phyloP scores from a whole-genome alignment of 2,888 invertebrate genomes.

The Willowsia nigromaculata region DNA sequence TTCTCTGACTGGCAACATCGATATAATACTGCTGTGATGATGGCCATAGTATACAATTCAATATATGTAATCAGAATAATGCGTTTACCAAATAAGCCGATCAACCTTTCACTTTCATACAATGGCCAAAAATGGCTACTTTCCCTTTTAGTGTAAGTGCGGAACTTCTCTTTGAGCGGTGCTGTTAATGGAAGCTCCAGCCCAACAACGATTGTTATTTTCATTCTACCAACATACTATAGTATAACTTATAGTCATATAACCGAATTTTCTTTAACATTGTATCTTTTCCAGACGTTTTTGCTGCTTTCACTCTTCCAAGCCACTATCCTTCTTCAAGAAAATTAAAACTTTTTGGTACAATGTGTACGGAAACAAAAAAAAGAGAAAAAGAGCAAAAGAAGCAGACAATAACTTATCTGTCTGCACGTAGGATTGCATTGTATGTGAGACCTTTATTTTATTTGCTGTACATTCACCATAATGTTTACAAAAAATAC shows the following conservation, averaged over 20 bases:
- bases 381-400: background rate
- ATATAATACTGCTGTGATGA: background rate
- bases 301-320: background rate
- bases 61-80: background rate
- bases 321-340: background rate
- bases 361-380: too few species aligned
- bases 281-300: background rate
- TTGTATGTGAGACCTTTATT: background rate
- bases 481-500: background rate
- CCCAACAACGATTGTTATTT: conserved; percentile 45
- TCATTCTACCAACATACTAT: background rate
- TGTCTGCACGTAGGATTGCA: background rate
- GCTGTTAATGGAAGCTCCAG: conserved; percentile 26
- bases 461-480: background rate
- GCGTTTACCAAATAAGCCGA: background rate
- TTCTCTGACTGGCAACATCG: background rate
- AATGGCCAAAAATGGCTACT: conserved; percentile 23
- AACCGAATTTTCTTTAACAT: background rate
- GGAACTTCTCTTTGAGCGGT: background rate
- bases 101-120: conserved; percentile 16
- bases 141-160: background rate
- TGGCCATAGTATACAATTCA: background rate
- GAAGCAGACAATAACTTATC: background rate
- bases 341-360: conserved; percentile 47
- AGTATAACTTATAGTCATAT: background rate